Evolutionary conservation across 2,888 invertebrate genomes (phyloP), one percentile per base, ranked within the genome.

Genomic region (Dolichomitus sp.): DNA sequence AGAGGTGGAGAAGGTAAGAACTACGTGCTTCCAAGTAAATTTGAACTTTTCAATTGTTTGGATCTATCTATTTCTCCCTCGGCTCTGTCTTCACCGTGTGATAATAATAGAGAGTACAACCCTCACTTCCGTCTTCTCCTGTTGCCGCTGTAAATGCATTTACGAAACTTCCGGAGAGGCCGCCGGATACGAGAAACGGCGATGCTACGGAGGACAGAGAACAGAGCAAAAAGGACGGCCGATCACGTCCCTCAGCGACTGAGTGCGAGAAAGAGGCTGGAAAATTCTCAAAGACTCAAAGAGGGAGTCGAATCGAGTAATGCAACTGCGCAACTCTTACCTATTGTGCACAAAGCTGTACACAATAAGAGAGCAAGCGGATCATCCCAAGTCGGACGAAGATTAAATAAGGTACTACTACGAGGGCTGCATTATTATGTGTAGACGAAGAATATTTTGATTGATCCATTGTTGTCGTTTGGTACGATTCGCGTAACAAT

Each of bases 41-140:
- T 76, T 76, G 4, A 76, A 76, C 66, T 76, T 76, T 76, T 68
- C 68, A 66, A 75, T 75, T 57, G 76, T 76, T 68, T 48, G 42
- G 54, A 45, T 75, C 11, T 48, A 66, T 57, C 54, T 42, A 40
- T 57, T 42, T 45, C 57, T 37, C 40, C 69, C 19, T 40, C 23
- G 40, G 52, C 23, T 33, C 37, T 54, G 70, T 70, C 17, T 57
- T 45, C 27, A 33, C 27, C 11, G 37, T 19, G 68, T 33, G 40
- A 57, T 70, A 57, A 42, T 59, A 27, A 54, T 42, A 42, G 37
- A 57, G 40, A 42, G 57, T 70, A 45, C 33, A 17, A 52, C 12
- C 50, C 27, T 27, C n/a, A n/a, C 48, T 19, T 33, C 37, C 19
- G 33, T 50, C 50, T 50, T 23, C 23, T 11, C 19, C 50, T 37